Evolutionary conservation across 1,140 invertebrate species (phyloP), one percentile per base, ranked within the genome.

Genomic region (Papilio polytes): DNA sequence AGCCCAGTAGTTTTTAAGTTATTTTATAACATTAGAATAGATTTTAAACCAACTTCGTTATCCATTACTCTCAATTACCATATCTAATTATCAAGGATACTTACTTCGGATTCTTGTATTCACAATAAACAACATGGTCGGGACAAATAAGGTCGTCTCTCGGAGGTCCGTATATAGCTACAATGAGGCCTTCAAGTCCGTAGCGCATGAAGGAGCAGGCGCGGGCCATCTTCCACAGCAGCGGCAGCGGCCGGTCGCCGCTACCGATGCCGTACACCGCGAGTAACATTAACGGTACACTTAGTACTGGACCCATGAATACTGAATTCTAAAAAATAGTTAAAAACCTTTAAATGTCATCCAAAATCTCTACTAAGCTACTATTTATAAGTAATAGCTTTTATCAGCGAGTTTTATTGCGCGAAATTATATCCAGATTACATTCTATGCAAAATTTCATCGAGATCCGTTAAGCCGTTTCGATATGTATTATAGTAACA

Each of bases 161-260:
- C 66, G 97, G 96, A 56, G 96, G 96, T 0, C 98, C 97, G 86
- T 98, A 98, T 12, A 98, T 96, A 0, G 98, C 96, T 3, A 97
- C 96, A 0, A 98, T 96, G 0, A 98, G 95, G 2, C 97, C 97
- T 90, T 99, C 98, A 51, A 99, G 95, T 0, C 95, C 95, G 84
- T 96, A 96, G 56, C 98, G 96, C 74, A 99, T 96, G 89, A 97
- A 99, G 83, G 98, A 98, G n/a, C 97, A 95, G 84, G 98, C 97
- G 95, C 98, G 97, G 0, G 97, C 94, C 85, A 98, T 94, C 80
- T 96, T 94, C 88, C 96, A 96, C 81, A 98, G 95, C 0, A 97
- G 92, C 0, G 98, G 97, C 79, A 97, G 93, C 3, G 96, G 95
- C 7, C 92, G 94, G 70, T 96, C 96, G 1, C 96, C 96, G 74